phyloP scores from a whole-genome alignment of 2,113 vertebrate genomes.

The Xerus inauris region DNA sequence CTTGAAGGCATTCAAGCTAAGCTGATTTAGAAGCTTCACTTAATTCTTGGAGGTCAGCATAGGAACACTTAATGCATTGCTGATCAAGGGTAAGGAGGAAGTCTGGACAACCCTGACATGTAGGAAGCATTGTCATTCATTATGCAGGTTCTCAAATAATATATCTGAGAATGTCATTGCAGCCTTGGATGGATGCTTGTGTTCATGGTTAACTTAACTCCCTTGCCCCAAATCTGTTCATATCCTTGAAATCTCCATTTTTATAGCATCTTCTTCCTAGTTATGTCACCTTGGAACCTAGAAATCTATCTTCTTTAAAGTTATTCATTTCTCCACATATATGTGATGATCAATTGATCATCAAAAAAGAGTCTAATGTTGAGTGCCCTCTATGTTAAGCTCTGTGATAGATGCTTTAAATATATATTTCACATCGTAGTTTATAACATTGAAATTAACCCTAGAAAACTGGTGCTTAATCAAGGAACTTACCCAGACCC shows the following conservation, averaged over 20 bases:
- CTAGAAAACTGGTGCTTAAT: neutral
- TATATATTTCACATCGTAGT: neutral
- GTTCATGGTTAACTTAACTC: conserved; percentile 28
- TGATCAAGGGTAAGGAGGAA: neutral
- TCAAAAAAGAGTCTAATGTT: neutral
- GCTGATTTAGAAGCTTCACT: conserved; percentile 15
- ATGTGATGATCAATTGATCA: neutral
- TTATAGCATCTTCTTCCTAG: conserved; percentile 42
- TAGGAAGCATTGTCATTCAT: neutral
- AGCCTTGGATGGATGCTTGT: neutral
- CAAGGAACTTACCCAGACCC: neutral
- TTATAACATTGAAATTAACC: neutral
- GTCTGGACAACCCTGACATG: neutral
- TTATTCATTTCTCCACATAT: neutral
- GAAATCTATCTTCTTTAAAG: neutral
- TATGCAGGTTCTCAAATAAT: conserved; percentile 21
- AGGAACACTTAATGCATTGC: neutral
- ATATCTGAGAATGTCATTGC: neutral
- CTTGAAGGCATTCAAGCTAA: conserved; percentile 10
- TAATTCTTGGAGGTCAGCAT: conserved; percentile 40
- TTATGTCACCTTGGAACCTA: neutral
- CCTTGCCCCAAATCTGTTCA: neutral
- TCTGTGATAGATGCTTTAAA: neutral
- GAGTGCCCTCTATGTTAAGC: neutral
- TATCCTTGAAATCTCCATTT: conserved; percentile 57